Evolutionary conservation across 1,140 invertebrate genomes (phyloP).

Genomic region (Bombus soroeensis): DNA sequence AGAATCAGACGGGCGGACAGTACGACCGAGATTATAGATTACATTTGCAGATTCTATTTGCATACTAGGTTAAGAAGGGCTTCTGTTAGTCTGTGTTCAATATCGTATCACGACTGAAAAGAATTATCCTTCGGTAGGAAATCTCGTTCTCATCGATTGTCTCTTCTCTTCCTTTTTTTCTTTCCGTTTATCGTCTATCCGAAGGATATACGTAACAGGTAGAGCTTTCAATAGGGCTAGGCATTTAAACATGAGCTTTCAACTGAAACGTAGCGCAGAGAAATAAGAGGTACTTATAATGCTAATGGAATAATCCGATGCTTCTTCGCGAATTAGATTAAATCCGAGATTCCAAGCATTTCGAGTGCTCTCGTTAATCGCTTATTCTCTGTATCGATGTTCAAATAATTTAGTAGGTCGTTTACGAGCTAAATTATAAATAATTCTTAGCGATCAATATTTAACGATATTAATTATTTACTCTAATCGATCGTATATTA

Average conservation of each 20-base stretch:
- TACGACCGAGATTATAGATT: slow-evolving; percentile 21
- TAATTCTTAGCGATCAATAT: neutral
- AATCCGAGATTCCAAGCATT: neutral
- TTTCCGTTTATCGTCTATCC: too few species aligned
- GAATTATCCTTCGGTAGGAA: neutral
- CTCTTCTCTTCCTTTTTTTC: neutral
- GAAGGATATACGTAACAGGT: slow-evolving; percentile 24
- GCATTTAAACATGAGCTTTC: neutral
- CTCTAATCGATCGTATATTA: too few species aligned
- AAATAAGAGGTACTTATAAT: neutral
- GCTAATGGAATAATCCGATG: neutral
- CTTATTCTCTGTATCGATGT: neutral
- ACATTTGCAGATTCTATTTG: slow-evolving; percentile 46
- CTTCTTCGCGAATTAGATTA: neutral
- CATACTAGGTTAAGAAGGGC: slow-evolving; percentile 45
- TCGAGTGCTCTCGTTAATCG: neutral
- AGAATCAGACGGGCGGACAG: slow-evolving; percentile 2
- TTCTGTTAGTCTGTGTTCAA: slow-evolving; percentile 21
- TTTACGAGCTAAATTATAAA: neutral
- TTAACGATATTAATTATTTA: neutral
- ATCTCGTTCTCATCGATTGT: neutral
- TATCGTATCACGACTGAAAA: neutral
- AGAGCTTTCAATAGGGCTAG: slow-evolving; percentile 8
- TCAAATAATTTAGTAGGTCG: neutral
- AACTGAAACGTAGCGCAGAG: neutral